A percentile compares a stretch with the other conserved stretches of the same genome.
Evolutionary conservation across 2,113 vertebrate genomes (phyloP).

Genomic region (Emydura subglobosa): DNA sequence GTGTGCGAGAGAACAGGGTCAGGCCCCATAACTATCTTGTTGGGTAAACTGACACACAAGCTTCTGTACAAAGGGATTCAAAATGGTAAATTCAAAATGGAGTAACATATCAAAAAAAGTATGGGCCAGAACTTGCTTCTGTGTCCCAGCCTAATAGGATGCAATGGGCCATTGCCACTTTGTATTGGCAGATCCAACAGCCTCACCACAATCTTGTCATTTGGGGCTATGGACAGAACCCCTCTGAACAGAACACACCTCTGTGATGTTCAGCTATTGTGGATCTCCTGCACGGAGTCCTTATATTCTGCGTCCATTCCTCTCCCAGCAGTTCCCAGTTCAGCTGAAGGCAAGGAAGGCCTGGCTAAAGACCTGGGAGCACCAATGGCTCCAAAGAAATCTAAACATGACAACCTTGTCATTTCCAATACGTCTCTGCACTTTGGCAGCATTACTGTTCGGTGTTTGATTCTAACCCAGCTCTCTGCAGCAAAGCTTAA

Average conservation of each 20-base stretch:
- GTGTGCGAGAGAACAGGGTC: not conserved
- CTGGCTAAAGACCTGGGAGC: not conserved
- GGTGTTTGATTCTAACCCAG: not conserved
- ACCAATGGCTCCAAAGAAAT: constrained; percentile 2
- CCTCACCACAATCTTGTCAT: not conserved
- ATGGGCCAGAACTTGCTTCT: not conserved
- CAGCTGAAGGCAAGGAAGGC: not conserved
- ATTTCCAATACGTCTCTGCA: not conserved
- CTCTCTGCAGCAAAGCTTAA: constrained; percentile 54
- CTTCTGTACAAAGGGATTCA: not conserved
- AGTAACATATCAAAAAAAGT: not conserved
- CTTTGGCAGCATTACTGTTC: not conserved
- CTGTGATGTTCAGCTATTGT: not conserved
- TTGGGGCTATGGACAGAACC: not conserved
- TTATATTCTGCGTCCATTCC: not conserved
- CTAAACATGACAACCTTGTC: constrained; percentile 1
- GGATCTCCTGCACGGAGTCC: not conserved
- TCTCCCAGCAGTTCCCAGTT: not conserved
- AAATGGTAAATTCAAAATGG: not conserved
- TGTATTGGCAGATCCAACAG: not conserved
- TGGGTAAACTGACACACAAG: not conserved
- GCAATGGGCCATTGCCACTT: not conserved
- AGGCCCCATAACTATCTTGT: not conserved
- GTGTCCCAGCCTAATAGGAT: not conserved
- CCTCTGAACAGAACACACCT: not conserved